Evolutionary conservation across 2,888 invertebrate species (phyloP), one percentile per base, ranked within the genome.

Genomic region (Cistogaster globosa): DNA sequence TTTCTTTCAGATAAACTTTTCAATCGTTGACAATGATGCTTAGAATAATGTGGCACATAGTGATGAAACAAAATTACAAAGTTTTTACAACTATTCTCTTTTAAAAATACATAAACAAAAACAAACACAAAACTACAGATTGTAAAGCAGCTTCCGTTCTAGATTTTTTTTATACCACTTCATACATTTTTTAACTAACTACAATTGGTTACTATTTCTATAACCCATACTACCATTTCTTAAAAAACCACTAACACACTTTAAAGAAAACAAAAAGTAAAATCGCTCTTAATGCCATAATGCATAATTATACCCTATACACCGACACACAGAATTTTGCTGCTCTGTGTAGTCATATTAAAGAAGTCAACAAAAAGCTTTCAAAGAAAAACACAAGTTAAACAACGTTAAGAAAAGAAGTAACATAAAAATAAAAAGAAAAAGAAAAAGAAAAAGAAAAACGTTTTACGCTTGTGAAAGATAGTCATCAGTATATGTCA

Each of bases 1-100:
- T 38, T 51, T 62, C 22, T 72, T 84, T 65, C 67, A 85, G 85
- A 82, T 82, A 62, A 75, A 62, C 69, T 60, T 60, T 16, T 71
- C 57, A 67, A 79, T 71, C 60, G 45, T 75, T 79, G 67, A 71
- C 71, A 62, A 75, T 75, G 75, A 75, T 81, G 72, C 26, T 18
- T 20, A 60, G 62, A 38, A 74, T 76, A 62, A 75, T 85, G 85
- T 71, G 78, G 78, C 82, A 85, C 78, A 75, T 82, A 71, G 75
- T 62, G 78, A 67, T 79, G 71, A 75, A 79, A 62, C 48, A 78
- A 75, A 79, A 75, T 79, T 58, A 69, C 36, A 79, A 82, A 85
- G 60, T 82, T 85, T 71, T 69, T 69, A 67, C 60, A 65, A 83
- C 76, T 65, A 71, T 58, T 60, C 78, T 65, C 75, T 71, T 65